Conservation (phyloP, 2,113 vertebrate species). For the Alosa alosa region DNA sequence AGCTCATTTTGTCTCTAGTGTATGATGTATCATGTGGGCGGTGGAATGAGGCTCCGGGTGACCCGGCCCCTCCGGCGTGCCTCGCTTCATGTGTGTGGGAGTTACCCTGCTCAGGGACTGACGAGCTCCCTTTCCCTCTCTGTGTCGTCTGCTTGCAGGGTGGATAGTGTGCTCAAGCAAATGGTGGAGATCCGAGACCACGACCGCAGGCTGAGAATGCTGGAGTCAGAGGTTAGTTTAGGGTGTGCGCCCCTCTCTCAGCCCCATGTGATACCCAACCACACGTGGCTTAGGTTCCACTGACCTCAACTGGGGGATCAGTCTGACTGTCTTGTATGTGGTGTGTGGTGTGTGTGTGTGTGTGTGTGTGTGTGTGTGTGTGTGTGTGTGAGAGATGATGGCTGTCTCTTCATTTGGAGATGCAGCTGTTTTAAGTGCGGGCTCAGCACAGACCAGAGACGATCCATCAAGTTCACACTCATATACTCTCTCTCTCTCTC, state of each 20-base stretch:
- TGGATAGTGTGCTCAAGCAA: slow-evolving; percentile 77
- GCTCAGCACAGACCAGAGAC: slow-evolving; percentile 49
- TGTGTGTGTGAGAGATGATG: slow-evolving; percentile 7
- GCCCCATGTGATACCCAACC: slow-evolving; percentile 5
- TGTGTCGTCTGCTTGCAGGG: slow-evolving; percentile 63
- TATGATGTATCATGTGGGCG: background rate
- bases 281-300: background rate
- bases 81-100: slow-evolving; percentile 14
- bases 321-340: slow-evolving; percentile 5
- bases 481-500: background rate
- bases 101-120: slow-evolving; percentile 19
- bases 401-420: slow-evolving; percentile 35
- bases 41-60: background rate
- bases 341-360: background rate
- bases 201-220: slow-evolving; percentile 48
- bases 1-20: background rate
- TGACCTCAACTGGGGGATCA: background rate
- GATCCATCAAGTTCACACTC: slow-evolving; percentile 36
- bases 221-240: slow-evolving; percentile 70
- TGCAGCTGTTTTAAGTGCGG: slow-evolving; percentile 54
- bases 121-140: slow-evolving; percentile 28
- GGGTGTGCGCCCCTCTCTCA: background rate
- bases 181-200: slow-evolving; percentile 57
- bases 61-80: background rate
- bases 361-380: background rate